Percentiles rank a stretch among this genome's conserved stretches.
phyloP scores from a whole-genome alignment of 2,113 vertebrate genomes.

The Pimephales promelas region DNA sequence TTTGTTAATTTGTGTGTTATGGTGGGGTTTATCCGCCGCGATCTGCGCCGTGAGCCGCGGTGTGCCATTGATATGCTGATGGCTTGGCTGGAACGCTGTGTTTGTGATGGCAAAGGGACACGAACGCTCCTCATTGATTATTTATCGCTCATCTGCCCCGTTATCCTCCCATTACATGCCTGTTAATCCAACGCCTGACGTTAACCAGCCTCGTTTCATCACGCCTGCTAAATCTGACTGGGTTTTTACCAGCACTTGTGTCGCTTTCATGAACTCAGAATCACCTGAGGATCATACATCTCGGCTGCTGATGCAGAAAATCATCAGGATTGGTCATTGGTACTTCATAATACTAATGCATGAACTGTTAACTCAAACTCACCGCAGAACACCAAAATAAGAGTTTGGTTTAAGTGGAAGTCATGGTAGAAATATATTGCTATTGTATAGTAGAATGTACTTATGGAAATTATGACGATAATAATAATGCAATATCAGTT shows the following conservation, averaged over 20 bases:
- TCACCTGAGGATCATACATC: neutral
- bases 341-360: no score
- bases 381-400: no score
- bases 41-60: constrained; percentile 72
- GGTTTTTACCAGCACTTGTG: constrained; percentile 4
- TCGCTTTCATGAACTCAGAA: neutral
- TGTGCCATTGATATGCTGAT: constrained; percentile 99
- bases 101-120: constrained; percentile 76
- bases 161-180: constrained; percentile 68
- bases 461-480: no score
- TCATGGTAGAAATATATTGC: no score
- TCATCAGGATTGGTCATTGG: no score
- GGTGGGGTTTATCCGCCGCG: constrained; percentile 98
- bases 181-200: constrained; percentile 65
- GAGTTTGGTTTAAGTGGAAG: no score
- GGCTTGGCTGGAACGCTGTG: constrained; percentile 89
- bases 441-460: no score
- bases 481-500: no score
- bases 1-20: constrained; percentile 99
- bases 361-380: no score
- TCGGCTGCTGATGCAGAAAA: no score
- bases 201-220: constrained; percentile 53
- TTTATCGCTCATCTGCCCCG: constrained; percentile 74
- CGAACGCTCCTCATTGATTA: constrained; percentile 77
- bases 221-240: constrained; percentile 53